Evolutionary conservation across 1,140 invertebrate genomes (phyloP).

Genomic region (Aphis craccivora): DNA sequence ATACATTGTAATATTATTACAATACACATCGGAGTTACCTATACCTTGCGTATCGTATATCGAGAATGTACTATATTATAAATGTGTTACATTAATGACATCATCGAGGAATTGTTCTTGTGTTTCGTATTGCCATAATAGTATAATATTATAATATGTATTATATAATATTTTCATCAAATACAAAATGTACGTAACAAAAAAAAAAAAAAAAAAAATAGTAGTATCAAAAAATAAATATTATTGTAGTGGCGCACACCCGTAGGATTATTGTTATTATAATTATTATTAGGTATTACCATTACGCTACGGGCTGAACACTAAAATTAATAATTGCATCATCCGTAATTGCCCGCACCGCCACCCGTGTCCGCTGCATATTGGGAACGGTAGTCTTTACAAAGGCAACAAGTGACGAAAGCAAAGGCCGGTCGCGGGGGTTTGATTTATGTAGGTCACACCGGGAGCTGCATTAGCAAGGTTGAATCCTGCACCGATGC

Average conservation of each 20-base stretch:
- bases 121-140: neutral
- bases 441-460: slow-evolving; percentile 48
- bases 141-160: neutral
- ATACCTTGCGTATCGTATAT: neutral
- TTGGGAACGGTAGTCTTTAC: neutral
- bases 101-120: neutral
- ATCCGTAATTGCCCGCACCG: neutral
- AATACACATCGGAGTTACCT: neutral
- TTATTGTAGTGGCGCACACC: neutral
- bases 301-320: neutral
- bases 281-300: slow-evolving; percentile 11
- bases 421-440: slow-evolving; percentile 6
- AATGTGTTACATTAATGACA: slow-evolving; percentile 11
- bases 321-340: slow-evolving; percentile 2
- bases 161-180: neutral
- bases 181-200: neutral
- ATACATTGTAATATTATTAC: neutral
- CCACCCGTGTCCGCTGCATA: neutral
- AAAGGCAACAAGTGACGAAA: slow-evolving; percentile 45
- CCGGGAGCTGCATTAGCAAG: neutral
- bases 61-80: slow-evolving; percentile 2
- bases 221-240: neutral
- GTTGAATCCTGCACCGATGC: neutral
- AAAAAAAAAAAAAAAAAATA: neutral
- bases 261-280: neutral